A percentile compares a stretch with the other conserved stretches of the same genome.
Evolutionary conservation across 1,140 invertebrate species (phyloP).

Genomic region (Oryctes rhinoceros): DNA sequence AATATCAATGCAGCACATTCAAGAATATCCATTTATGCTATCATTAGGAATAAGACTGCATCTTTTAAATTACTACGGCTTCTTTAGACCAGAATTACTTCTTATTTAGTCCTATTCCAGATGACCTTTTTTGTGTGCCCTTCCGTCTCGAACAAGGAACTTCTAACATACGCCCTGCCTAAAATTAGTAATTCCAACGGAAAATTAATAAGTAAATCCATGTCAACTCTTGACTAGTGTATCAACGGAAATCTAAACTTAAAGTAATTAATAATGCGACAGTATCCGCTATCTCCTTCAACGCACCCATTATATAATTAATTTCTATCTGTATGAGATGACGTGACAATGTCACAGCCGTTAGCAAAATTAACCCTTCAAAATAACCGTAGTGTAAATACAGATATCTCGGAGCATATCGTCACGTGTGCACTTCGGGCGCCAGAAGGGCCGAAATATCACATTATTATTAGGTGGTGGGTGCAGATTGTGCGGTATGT

Average conservation of each 20-base stretch:
- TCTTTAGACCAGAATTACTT: too few relatives aligned
- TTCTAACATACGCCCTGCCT: too few relatives aligned
- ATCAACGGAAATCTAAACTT: not conserved
- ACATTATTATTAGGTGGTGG: conserved; percentile 23
- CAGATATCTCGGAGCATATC: conserved; percentile 11
- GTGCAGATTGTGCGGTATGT: conserved; percentile 8
- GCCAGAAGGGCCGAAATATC: conserved; percentile 6
- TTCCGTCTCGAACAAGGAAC: too few relatives aligned
- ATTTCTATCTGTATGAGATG: conserved; percentile 11
- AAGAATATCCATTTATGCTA: too few relatives aligned
- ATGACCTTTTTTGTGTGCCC: too few relatives aligned
- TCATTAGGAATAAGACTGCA: too few relatives aligned
- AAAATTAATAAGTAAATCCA: too few relatives aligned
- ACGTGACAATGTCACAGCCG: conserved; percentile 17
- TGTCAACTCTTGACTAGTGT: too few relatives aligned
- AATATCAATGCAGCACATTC: too few relatives aligned
- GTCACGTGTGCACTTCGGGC: conserved; percentile 16
- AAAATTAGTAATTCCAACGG: too few relatives aligned
- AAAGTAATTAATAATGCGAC: not conserved
- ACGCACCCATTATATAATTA: conserved; percentile 20
- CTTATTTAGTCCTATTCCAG: too few relatives aligned
- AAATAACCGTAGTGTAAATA: conserved; percentile 24
- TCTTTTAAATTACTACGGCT: too few relatives aligned
- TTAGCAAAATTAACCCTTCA: conserved; percentile 8
- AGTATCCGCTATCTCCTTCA: not conserved